phyloP scores from a whole-genome alignment of 1,140 invertebrate genomes.

The Brachionus rubens region DNA sequence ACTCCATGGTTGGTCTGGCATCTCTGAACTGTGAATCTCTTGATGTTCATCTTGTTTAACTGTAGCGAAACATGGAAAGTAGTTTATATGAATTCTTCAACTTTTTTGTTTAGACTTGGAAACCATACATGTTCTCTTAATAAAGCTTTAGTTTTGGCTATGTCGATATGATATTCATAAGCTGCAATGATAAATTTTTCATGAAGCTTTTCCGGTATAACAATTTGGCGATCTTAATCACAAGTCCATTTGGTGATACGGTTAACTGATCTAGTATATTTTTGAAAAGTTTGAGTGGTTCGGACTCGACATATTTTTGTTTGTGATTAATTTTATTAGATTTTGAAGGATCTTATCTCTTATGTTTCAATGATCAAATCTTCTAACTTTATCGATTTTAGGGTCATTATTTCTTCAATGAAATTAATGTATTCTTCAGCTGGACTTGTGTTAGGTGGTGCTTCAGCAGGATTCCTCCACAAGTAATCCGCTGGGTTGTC shows the following conservation, averaged over 20 bases:
- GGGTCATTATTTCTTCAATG: not conserved
- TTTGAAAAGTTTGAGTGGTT: not conserved
- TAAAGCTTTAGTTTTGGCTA: slow-evolving; percentile 48
- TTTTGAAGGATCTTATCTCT: not conserved
- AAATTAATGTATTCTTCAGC: not conserved
- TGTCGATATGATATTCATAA: slow-evolving; percentile 48
- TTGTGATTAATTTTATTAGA: not conserved
- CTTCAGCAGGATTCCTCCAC: not conserved
- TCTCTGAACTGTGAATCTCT: slow-evolving; percentile 48
- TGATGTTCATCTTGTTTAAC: too few relatives aligned
- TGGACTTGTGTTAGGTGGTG: not conserved
- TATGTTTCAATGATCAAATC: not conserved
- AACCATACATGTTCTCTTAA: slow-evolving; percentile 49
- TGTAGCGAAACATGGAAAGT: slow-evolving; percentile 48
- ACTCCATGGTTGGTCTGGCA: slow-evolving; percentile 49
- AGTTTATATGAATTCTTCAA: slow-evolving; percentile 47
- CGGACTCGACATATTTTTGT: too few relatives aligned
- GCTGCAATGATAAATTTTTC: slow-evolving; percentile 46
- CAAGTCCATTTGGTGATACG: not conserved
- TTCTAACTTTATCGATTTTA: too few relatives aligned
- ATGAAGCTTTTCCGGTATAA: slow-evolving; percentile 48
- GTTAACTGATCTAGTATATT: not conserved
- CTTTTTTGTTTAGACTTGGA: slow-evolving; percentile 46
- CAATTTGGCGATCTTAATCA: slow-evolving; percentile 47
- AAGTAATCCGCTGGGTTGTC: not conserved